These are phyloP conservation scores for Mycteria americana DNA, from an alignment of 2,797 vertebrate species.

Conservation along the genomic window DNA sequence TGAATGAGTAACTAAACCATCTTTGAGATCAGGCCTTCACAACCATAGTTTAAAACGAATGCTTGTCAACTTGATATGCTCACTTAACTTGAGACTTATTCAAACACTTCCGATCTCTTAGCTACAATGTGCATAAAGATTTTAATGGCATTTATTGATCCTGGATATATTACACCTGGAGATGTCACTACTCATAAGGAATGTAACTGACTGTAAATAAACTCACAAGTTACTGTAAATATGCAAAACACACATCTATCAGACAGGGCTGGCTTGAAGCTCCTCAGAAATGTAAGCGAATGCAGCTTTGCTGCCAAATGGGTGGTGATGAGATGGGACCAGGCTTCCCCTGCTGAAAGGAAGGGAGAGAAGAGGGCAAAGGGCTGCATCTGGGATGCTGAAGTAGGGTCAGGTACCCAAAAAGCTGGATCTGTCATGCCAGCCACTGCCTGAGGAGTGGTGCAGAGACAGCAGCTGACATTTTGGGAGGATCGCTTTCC, in stretches of 20 bases:
- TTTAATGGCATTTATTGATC: constrained; percentile 34
- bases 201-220: no score
- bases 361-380: not conserved
- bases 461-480: not conserved
- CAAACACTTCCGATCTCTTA: not conserved
- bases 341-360: not conserved
- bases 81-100: constrained; percentile 1
- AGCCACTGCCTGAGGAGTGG: not conserved
- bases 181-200: constrained; percentile 19
- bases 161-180: constrained; percentile 13
- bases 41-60: not conserved
- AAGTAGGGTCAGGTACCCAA: not conserved
- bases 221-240: constrained; percentile 26
- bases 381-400: not conserved
- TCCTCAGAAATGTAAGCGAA: not conserved
- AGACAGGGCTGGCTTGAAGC: not conserved
- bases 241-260: not conserved
- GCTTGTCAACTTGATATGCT: not conserved
- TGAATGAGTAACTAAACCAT: not conserved
- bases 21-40: not conserved
- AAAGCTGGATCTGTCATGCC: not conserved
- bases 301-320: not conserved
- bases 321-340: not conserved
- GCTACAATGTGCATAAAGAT: not conserved
- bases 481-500: not conserved